Percentiles rank a stretch among this genome's conserved stretches.
Evolutionary conservation across 2,797 vertebrate species (phyloP).

Genomic region (Gallinago solitaria): DNA sequence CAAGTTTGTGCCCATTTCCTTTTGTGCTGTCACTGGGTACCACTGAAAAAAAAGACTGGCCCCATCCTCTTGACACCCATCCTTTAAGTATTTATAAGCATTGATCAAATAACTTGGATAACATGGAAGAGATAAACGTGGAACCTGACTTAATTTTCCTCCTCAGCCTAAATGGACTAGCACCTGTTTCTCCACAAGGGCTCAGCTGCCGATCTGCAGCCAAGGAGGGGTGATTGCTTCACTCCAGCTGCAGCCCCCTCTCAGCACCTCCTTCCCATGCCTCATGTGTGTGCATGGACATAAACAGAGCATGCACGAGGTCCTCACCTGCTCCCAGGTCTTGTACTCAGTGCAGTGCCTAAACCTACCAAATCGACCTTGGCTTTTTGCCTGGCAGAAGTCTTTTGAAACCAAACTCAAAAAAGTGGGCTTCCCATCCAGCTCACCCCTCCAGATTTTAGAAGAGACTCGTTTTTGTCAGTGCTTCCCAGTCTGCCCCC

Average conservation of each 20-base stretch:
- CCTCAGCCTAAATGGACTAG: background rate
- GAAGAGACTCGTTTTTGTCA: background rate
- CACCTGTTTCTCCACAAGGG: background rate
- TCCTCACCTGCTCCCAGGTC: background rate
- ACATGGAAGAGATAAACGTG: background rate
- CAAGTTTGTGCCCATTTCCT: too few relatives aligned
- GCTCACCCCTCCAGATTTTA: background rate
- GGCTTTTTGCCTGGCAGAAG: fast-evolving
- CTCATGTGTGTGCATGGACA: fast-evolving
- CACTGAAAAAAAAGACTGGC: too few relatives aligned
- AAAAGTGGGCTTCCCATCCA: background rate
- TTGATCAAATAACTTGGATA: too few relatives aligned
- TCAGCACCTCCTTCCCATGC: background rate
- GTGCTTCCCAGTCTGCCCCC: background rate
- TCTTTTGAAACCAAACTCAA: background rate
- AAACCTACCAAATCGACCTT: background rate
- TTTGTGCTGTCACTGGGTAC: too few relatives aligned
- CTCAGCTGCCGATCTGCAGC: background rate
- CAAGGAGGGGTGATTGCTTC: background rate
- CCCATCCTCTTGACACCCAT: too few relatives aligned
- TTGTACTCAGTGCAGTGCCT: background rate
- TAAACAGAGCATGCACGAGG: background rate
- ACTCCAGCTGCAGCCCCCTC: background rate
- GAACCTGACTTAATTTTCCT: background rate
- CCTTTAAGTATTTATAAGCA: too few relatives aligned